Evolutionary conservation across 2,888 invertebrate species (phyloP).

Genomic region (Opisthograptis luteolata): DNA sequence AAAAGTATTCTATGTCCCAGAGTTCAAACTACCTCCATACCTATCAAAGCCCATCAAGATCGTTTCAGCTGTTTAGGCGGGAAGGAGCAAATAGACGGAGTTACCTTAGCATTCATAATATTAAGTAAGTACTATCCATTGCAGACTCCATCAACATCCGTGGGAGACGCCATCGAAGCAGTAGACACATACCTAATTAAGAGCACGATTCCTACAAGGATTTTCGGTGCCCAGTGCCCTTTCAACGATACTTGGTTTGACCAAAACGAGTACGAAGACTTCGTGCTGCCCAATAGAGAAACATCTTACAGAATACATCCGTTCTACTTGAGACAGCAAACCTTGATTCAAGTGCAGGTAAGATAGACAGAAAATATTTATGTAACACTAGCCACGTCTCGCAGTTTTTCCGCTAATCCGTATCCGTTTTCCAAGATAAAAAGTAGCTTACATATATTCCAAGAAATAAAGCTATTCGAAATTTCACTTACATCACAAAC

Average conservation of each 20-base stretch:
- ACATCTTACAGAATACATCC: conserved; percentile 81
- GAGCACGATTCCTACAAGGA: conserved; percentile 64
- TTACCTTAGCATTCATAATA: neutral
- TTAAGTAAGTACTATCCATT: conserved; percentile 8
- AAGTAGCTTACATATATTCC: too few species aligned
- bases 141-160: conserved; percentile 62
- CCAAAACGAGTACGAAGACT: conserved; percentile 84
- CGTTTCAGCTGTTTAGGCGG: too few species aligned
- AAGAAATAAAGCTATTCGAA: too few species aligned
- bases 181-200: conserved; percentile 65
- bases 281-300: conserved; percentile 79
- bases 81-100: too few species aligned
- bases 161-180: conserved; percentile 57
- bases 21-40: too few species aligned
- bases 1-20: too few species aligned
- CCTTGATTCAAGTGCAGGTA: conserved; percentile 65
- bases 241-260: conserved; percentile 62
- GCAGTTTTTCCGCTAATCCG: too few species aligned
- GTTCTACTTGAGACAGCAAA: conserved; percentile 63
- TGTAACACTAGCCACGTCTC: too few species aligned
- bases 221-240: conserved; percentile 70
- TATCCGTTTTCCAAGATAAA: too few species aligned
- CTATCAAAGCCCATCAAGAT: too few species aligned
- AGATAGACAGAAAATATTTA: too few species aligned
- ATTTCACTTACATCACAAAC: too few species aligned